Percentiles rank a stretch among this genome's conserved stretches.
Evolutionary conservation across 1,140 invertebrate species (phyloP).

Genomic region (Rhopalosiphum padi): DNA sequence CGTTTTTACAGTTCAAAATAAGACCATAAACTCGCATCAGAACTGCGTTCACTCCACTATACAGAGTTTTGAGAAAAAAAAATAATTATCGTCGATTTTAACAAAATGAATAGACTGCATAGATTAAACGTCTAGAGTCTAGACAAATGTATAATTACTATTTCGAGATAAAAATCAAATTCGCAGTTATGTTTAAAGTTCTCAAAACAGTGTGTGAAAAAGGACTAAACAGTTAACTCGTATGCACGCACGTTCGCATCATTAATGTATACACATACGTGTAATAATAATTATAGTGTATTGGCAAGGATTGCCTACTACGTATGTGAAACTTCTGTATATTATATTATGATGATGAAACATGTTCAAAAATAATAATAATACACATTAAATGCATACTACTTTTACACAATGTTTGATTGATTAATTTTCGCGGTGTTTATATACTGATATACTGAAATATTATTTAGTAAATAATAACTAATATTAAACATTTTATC

Average conservation of each 20-base stretch:
- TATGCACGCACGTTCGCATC: background rate
- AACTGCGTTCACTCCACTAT: background rate
- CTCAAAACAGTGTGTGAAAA: constrained; percentile 1
- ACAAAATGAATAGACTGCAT: background rate
- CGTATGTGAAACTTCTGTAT: background rate
- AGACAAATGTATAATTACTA: background rate
- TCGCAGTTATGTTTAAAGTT: background rate
- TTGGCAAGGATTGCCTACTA: constrained; percentile 19
- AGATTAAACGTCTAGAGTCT: background rate
- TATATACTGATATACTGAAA: background rate
- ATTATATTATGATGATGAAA: background rate
- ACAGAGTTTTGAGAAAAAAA: background rate
- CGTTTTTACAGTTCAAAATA: background rate
- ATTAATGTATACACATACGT: background rate
- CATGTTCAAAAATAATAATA: constrained; percentile 17
- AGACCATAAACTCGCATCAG: background rate
- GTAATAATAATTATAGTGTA: constrained; percentile 14
- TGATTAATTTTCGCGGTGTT: background rate
- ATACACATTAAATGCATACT: background rate
- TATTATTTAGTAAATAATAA: background rate
- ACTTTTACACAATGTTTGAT: background rate
- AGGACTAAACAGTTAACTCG: background rate
- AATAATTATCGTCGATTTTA: background rate
- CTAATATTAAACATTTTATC: background rate
- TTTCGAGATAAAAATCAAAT: constrained; percentile 1